Evolutionary conservation across 2,888 invertebrate species (phyloP), one percentile per base, ranked within the genome.

Genomic region (Blastobasis adustella): DNA sequence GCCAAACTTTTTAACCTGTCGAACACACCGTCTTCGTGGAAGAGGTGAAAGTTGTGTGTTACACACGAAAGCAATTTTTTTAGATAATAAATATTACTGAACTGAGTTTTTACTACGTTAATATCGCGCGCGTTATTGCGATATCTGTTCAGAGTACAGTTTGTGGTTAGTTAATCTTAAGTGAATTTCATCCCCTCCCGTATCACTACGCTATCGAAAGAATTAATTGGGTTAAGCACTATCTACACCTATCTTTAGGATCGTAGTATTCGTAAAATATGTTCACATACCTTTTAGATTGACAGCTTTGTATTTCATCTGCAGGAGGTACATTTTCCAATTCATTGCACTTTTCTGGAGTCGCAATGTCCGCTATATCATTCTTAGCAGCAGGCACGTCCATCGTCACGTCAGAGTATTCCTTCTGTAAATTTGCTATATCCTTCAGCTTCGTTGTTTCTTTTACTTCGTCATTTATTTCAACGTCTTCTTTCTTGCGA

Each of bases 361-460:
- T 85, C 0, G 70, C 68, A 37, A 85, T 82, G 57, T 87, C 84
- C 55, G 69, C 71, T 0, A 69, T 62, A 4, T 58, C 59, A 54
- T 77, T 84, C 1, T 57, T 55, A 0, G 65, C 59, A 1, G 73
- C 79, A 0, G 85, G 82, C 1, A 76, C 58, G 45, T 77, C 80
- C 58, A 82, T 45, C 1, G 82, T 84, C 1, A 88, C 78, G 52
- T 88, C 88, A 10, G 76, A 78, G 57, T 78, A 88, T 52, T 87
- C 81, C 5, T 64, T 67, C 58, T 82, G 84, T 45, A 88, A 69
- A 60, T 85, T 85, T 0, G 68, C 66, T 36, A 88, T 83, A 49
- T 87, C 78, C 54, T 80, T 81, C n/a, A 84, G 57, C 54, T 78
- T 81, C 0, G 59, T 64, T 5, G 54, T 62, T 0, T 68, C 65